These are phyloP conservation scores for Crossocerus cetratus DNA, from an alignment of 2,888 invertebrate species.

Conservation along the genomic window DNA sequence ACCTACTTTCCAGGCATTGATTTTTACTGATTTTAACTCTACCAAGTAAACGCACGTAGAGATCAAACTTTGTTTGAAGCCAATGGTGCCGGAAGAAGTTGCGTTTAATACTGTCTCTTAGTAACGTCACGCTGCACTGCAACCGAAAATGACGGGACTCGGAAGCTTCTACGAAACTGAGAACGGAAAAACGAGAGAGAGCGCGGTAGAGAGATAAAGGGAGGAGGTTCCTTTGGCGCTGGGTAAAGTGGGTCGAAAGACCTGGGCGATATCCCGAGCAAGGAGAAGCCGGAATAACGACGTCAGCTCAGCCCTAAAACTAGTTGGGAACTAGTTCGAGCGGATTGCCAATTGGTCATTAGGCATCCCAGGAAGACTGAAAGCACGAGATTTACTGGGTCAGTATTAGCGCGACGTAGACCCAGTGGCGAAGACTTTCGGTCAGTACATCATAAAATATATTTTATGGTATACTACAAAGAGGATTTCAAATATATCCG, in stretches of 20 bases:
- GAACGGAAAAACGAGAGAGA: background rate
- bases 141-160: too few relatives aligned
- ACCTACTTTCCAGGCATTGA: too few relatives aligned
- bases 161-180: background rate
- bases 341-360: slow-evolving; percentile 60
- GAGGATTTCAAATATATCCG: too few relatives aligned
- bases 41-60: too few relatives aligned
- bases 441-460: background rate
- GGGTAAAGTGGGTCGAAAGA: slow-evolving; percentile 21
- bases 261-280: slow-evolving; percentile 10
- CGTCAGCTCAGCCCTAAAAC: slow-evolving; percentile 50
- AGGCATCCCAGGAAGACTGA: slow-evolving; percentile 47
- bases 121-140: too few relatives aligned
- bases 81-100: too few relatives aligned
- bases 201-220: slow-evolving; percentile 17
- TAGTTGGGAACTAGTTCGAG: slow-evolving; percentile 61
- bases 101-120: too few relatives aligned
- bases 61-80: too few relatives aligned
- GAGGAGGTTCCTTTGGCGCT: slow-evolving; percentile 9
- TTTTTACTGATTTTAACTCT: too few relatives aligned
- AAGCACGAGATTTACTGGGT: slow-evolving; percentile 39
- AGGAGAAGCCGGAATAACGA: slow-evolving; percentile 53
- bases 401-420: slow-evolving; percentile 18
- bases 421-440: background rate
- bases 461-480: too few relatives aligned